A percentile compares a stretch with the other conserved stretches of the same genome.
These are phyloP conservation scores for Oceanodroma tethys DNA, from an alignment of 2,113 vertebrate species.

Conservation along the genomic window DNA sequence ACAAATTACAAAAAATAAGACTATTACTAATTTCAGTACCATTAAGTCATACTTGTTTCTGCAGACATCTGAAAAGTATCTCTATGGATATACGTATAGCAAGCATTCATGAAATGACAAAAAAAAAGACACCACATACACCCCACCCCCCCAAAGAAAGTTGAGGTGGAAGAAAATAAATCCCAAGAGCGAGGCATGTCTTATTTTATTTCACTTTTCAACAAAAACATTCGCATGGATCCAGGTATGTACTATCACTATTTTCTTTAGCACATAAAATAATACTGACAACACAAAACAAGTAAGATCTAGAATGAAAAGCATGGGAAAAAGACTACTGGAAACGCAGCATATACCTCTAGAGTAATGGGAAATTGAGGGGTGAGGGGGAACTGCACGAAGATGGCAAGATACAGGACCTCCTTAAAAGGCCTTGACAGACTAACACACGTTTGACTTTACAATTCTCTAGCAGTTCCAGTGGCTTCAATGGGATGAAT, in stretches of 20 bases:
- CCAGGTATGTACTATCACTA: background rate
- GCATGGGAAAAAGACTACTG: background rate
- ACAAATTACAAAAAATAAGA: background rate
- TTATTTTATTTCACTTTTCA: background rate
- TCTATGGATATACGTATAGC: background rate
- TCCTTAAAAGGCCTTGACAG: background rate
- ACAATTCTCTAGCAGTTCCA: background rate
- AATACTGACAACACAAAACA: background rate
- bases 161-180: background rate
- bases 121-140: background rate
- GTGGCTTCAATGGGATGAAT: background rate
- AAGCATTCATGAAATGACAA: background rate
- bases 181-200: background rate
- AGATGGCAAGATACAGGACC: background rate
- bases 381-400: fast-evolving
- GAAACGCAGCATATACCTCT: background rate
- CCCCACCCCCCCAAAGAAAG: background rate
- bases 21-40: background rate
- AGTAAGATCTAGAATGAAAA: background rate
- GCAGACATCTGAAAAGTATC: background rate
- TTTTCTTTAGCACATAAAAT: background rate
- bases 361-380: background rate
- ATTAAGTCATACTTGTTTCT: background rate
- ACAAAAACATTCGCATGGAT: background rate
- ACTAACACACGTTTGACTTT: background rate